Conservation (phyloP, 2,888 invertebrate species). For the Ommatoiulus sabulosus region DNA sequence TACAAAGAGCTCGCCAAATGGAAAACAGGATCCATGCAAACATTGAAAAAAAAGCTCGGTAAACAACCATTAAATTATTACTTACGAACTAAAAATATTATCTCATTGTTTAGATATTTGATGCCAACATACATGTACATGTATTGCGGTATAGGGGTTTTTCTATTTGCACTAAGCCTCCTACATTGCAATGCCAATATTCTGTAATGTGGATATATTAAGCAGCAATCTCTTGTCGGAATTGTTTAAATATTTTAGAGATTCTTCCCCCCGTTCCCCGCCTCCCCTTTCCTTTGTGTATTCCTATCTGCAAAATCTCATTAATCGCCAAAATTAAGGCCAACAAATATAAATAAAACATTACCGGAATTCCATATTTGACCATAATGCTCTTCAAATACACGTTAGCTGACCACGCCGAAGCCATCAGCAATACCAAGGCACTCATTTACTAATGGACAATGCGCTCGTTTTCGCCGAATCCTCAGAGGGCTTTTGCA, state of each 20-base stretch:
- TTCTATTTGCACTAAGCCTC: neutral
- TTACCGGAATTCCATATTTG: constrained; percentile 15
- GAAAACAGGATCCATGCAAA: neutral
- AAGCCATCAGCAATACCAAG: neutral
- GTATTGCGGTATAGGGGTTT: neutral
- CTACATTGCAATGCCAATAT: neutral
- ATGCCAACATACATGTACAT: neutral
- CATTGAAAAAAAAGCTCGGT: neutral
- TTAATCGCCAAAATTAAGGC: constrained; percentile 9
- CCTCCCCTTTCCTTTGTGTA: neutral
- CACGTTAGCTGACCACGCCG: neutral
- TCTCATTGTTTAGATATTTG: neutral
- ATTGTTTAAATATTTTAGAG: neutral
- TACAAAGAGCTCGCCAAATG: neutral
- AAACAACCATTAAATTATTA: neutral
- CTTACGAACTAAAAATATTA: neutral
- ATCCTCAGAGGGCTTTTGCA: neutral
- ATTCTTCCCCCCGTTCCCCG: no score
- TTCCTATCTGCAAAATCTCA: neutral
- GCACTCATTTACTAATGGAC: constrained; percentile 38
- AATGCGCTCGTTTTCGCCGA: neutral
- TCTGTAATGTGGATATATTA: neutral
- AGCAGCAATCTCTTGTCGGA: neutral
- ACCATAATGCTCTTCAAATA: constrained; percentile 29
- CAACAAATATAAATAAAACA: constrained; percentile 30